phyloP scores from a whole-genome alignment of 2,113 vertebrate species.

The Pongo abelii region DNA sequence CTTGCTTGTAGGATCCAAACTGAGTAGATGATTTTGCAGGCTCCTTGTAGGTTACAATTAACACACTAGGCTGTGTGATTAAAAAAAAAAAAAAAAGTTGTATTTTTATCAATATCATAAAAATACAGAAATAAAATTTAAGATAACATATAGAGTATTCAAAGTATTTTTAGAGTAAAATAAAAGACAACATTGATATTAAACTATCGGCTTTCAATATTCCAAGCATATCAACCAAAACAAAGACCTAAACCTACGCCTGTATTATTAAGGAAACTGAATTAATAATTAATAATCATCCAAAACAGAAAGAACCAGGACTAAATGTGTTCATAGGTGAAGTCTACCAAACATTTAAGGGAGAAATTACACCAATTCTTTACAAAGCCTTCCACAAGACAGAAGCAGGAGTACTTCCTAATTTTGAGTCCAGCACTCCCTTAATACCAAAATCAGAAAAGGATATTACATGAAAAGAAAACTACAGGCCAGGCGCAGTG shows the following conservation, averaged over 20 bases:
- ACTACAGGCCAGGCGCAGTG: background rate
- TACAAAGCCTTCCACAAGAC: background rate
- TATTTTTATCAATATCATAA: constrained; percentile 52
- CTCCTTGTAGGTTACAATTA: constrained; percentile 97
- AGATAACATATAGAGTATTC: constrained; percentile 26
- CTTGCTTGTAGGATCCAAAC: constrained; percentile 93
- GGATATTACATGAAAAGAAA: background rate
- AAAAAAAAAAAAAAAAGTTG: constrained; percentile 30
- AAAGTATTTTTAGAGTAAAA: constrained; percentile 22
- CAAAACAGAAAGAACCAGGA: background rate
- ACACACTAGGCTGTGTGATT: constrained; percentile 91
- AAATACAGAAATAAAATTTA: constrained; percentile 45
- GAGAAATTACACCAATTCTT: background rate
- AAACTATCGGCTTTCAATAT: constrained; percentile 1
- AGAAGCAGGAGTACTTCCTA: background rate
- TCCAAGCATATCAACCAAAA: constrained; percentile 31
- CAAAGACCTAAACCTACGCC: background rate
- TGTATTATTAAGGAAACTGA: background rate
- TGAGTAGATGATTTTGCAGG: constrained; percentile 91
- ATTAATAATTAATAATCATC: background rate
- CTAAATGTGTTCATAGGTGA: background rate
- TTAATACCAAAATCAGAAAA: background rate
- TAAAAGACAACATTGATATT: constrained; percentile 20
- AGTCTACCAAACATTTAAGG: background rate
- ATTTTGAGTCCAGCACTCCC: background rate